Conservation (phyloP, 92 coral and sea anemone genomes). For the Epizoanthus scotinus region DNA sequence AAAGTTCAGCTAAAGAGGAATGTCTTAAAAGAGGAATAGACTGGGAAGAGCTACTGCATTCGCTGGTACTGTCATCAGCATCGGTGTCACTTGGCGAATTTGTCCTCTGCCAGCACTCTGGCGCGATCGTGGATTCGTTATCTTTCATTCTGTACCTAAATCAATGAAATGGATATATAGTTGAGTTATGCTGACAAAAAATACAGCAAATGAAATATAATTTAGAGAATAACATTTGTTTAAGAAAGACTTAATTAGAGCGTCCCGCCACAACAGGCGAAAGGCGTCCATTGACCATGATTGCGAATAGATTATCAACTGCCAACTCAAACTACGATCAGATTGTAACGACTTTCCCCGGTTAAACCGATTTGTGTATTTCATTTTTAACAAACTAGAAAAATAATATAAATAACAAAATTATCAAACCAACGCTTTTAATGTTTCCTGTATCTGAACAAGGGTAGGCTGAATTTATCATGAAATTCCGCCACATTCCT, state of each 20-base stretch:
- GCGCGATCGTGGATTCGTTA: conserved; percentile 29
- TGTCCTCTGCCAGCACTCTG: conserved; percentile 51
- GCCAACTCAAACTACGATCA: conserved; percentile 5
- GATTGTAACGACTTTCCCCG: conserved; percentile 25
- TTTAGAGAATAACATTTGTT: not conserved
- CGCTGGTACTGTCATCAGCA: conserved; percentile 31
- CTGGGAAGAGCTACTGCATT: conserved; percentile 53
- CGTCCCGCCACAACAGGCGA: not conserved
- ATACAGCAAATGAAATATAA: not conserved
- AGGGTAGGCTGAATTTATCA: not conserved
- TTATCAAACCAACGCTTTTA: not conserved
- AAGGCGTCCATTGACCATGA: not conserved
- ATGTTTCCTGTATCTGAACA: not conserved
- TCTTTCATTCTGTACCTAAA: conserved; percentile 43
- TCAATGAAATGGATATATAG: not conserved
- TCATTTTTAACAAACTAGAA: conserved; percentile 4
- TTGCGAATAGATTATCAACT: not conserved
- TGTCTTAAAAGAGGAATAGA: conserved; percentile 62
- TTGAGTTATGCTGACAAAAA: not conserved
- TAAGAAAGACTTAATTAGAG: conserved; percentile 22
- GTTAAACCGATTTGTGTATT: not conserved
- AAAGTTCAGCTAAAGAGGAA: conserved; percentile 88
- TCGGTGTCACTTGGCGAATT: conserved; percentile 28
- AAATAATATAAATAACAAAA: not conserved
- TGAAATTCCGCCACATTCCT: conserved; percentile 10